Evolutionary conservation across 2,888 invertebrate species (phyloP), one percentile per base, ranked within the genome.

Genomic region (Dorcus hopei): DNA sequence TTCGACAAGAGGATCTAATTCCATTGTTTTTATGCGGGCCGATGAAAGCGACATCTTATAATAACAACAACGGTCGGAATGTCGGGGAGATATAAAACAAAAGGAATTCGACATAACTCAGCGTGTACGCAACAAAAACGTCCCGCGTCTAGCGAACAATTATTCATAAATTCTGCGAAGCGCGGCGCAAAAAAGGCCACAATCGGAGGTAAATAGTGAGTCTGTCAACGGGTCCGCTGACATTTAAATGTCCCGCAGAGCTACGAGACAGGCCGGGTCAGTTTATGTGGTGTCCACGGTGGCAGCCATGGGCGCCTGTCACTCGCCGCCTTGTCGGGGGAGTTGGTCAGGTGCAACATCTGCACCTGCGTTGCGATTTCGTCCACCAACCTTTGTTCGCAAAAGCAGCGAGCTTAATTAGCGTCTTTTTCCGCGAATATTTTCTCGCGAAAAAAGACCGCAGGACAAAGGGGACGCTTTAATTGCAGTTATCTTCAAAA

Each of bases 221-320:
- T 59, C 68, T 70, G 70, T 70, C 70, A 69, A 61, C 66, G 63
- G 61, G 65, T 61, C 62, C 59, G 61, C 62, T 69, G 71, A 70
- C 70, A 71, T 67, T 69, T 69, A 68, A 69, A 71, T 70, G 67
- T 70, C 67, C 64, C 64, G 65, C 65, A 67, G 64, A 70, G 69
- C 65, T 68, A 70, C 61, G 69, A 68, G 69, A 70, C 69, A 69
- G 62, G 63, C 56, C 54, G 62, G 63, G 65, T 62, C 67, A 67
- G 64, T 71, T 70, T 70, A 70, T 70, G 69, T 69, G 69, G 65
- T 65, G 66, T 65, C 65, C 61, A 53, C 57, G 55, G 58, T 63
- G 63, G 63, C 63, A 63, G 63, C 57, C 54, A 61, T 61, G 61
- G 63, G 61, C 59, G 66, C 62, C 64, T 69, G 68, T 69, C 69